These are phyloP conservation scores for Conus ventricosus DNA, from an alignment of 1,140 invertebrate genomes.

Conservation along the genomic window DNA sequence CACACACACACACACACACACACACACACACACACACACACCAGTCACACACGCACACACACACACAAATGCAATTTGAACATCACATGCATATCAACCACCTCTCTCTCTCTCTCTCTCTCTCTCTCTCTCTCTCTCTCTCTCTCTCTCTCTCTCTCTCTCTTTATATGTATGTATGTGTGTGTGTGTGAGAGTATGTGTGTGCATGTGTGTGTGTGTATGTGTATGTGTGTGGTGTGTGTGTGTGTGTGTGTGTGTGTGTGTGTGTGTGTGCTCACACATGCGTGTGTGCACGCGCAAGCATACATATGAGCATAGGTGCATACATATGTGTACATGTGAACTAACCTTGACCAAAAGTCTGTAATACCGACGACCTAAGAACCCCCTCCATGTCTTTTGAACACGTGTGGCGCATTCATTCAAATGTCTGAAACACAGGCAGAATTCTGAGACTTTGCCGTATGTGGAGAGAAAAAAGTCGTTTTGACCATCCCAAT, in stretches of 20 bases:
- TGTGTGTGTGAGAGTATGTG: too few relatives aligned
- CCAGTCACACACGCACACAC: not conserved
- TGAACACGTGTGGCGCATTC: conserved; percentile 69
- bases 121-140: not conserved
- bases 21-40: not conserved
- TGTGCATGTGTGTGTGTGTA: too few relatives aligned
- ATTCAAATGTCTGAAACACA: conserved; percentile 65
- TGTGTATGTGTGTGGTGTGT: too few relatives aligned
- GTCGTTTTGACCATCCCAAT: too few relatives aligned
- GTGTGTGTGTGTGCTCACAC: too few relatives aligned
- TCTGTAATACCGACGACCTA: conserved; percentile 67
- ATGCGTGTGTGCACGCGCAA: too few relatives aligned
- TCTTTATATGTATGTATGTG: too few relatives aligned
- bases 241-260: too few relatives aligned
- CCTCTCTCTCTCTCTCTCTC: not conserved
- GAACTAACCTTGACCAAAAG: conserved; percentile 63
- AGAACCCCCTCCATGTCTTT: conserved; percentile 69
- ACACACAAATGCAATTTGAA: not conserved
- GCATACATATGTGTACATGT: not conserved
- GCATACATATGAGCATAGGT: too few relatives aligned
- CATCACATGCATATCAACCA: not conserved
- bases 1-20: not conserved
- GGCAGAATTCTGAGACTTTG: not conserved
- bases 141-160: not conserved
- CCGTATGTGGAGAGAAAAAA: too few relatives aligned